Evolutionary conservation across 2,113 vertebrate species (phyloP).

Genomic region (Tapirus terrestris): DNA sequence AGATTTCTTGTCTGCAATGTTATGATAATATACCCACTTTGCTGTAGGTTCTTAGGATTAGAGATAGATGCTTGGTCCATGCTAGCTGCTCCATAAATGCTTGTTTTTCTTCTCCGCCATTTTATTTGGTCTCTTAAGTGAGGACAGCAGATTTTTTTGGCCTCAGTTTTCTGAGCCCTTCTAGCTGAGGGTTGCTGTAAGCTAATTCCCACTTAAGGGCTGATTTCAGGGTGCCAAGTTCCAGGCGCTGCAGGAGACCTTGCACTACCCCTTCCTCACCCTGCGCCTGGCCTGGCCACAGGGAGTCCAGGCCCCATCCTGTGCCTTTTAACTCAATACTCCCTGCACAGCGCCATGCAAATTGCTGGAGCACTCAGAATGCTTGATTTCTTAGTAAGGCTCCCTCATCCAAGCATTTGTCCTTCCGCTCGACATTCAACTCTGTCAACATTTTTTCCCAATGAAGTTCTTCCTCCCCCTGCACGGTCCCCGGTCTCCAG

Average conservation of each 20-base stretch:
- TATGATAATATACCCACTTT: background rate
- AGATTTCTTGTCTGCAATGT: background rate
- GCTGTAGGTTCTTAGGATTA: background rate
- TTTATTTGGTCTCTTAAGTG: background rate
- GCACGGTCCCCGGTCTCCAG: constrained; percentile 68
- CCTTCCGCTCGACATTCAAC: constrained; percentile 74
- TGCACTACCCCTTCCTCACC: background rate
- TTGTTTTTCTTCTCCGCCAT: background rate
- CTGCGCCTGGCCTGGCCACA: background rate
- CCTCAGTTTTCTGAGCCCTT: background rate
- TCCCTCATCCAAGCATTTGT: constrained; percentile 66
- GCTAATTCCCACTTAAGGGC: background rate
- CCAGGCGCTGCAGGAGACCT: background rate
- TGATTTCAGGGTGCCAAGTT: constrained; percentile 6
- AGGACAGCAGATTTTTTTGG: background rate
- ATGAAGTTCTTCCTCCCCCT: constrained; percentile 78
- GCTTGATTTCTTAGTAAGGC: constrained; percentile 54
- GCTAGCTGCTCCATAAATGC: background rate
- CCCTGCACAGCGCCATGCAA: constrained; percentile 49
- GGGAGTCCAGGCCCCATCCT: background rate
- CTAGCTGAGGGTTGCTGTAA: background rate
- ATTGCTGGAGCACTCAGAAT: constrained; percentile 44
- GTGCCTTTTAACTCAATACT: constrained; percentile 59
- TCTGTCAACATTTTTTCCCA: constrained; percentile 81
- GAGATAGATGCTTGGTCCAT: no score